Base-by-base conservation (phyloP, 2,113 vertebrate genomes). In the Malurus alboscapulatus region DNA sequence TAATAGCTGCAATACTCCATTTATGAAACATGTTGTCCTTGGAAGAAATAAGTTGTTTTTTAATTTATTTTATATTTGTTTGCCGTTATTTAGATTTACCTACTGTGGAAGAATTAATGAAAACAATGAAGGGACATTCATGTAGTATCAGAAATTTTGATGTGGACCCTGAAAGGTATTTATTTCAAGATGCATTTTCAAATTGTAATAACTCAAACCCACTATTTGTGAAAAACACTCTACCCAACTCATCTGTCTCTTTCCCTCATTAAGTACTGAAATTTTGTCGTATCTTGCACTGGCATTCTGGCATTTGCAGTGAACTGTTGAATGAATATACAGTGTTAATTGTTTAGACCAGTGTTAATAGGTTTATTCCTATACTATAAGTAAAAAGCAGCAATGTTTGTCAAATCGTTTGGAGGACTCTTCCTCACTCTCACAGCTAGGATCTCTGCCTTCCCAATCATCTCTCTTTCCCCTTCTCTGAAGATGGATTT, bases 21-120 rank as follows among this genome's bases (percentile, higher is more conserved):
- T 67, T 78, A 47, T 58, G 27, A 67, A 82, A 53, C 13, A 20
- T 59, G 10, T 44, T 79, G 12, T 58, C 22, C 19, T 61, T 76
- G 34, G 47, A 58, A 62, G 7, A 66, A 25, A 7, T 72, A 34
- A 53, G 3, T 2, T 20, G 14, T 61, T 27, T 45, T 50, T 27
- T 11, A 6, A 21, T 47, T 32, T 4, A 12, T 17, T 54, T 38
- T 67, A 1, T 67, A 51, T 45, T 51, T 57, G 4, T 78, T 87
- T 73, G 47, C 7, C 25, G 34, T 47, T 61, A 16, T 86, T 75
- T 90, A 99, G 99, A 99, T 91, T 92, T 99, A 26, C 98, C 98
- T 45, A 99, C 99, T 65, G 96, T 98, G 82, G 99, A 99, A 75
- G 99, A 99, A 92, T 92, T 99, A 88, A 99, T 99, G 99, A 98